Evolutionary conservation across 2,797 vertebrate genomes (phyloP).

Genomic region (Distichodus sexfasciatus): DNA sequence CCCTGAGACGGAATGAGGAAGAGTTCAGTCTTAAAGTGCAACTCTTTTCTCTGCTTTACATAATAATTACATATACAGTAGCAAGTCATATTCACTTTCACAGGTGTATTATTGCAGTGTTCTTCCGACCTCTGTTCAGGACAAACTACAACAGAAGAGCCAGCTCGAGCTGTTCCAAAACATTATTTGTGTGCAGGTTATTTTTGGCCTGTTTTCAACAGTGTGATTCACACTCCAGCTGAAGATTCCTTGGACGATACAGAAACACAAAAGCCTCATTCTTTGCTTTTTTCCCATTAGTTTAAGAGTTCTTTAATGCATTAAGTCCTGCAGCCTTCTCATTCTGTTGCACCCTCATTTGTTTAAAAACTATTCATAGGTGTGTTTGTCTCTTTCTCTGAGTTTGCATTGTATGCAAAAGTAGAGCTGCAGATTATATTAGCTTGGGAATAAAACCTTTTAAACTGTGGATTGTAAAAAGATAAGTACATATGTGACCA

Average conservation of each 20-base stretch:
- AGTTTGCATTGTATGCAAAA: neutral
- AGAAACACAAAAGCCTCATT: constrained; percentile 28
- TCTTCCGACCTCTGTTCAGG: too few relatives aligned
- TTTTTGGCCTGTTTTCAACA: constrained; percentile 29
- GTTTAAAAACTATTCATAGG: too few relatives aligned
- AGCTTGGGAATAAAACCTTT: too few relatives aligned
- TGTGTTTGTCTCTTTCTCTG: too few relatives aligned
- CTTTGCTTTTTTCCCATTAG: neutral
- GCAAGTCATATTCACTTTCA: neutral
- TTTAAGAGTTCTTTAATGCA: neutral
- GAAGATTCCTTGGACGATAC: constrained; percentile 9
- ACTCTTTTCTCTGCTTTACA: too few relatives aligned
- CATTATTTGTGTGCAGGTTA: neutral
- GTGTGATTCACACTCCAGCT: constrained; percentile 23
- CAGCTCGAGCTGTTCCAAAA: neutral
- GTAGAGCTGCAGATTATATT: neutral
- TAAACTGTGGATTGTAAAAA: too few relatives aligned
- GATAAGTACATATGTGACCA: too few relatives aligned
- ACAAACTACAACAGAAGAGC: too few relatives aligned
- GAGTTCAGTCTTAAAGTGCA: neutral
- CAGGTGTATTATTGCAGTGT: too few relatives aligned
- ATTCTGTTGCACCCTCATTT: too few relatives aligned
- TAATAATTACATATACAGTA: neutral
- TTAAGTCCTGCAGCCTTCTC: neutral
- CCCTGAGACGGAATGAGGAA: neutral